Percentiles rank a stretch among this genome's conserved stretches.
phyloP scores from a whole-genome alignment of 2,797 vertebrate genomes.

The Enteromius afrohamiltoni region DNA sequence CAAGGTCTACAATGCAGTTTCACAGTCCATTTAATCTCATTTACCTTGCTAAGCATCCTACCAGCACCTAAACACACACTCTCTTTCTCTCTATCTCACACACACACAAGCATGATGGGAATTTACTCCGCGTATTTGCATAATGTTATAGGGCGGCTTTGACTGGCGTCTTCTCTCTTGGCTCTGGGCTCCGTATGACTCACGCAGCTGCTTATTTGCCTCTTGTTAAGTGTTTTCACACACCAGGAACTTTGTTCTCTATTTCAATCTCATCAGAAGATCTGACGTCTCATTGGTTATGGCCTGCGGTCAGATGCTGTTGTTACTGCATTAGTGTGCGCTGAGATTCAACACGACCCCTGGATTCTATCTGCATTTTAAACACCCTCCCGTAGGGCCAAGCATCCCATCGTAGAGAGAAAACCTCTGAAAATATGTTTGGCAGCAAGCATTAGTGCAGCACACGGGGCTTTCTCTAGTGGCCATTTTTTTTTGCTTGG shows the following conservation, averaged over 20 bases:
- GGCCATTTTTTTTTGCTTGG: neutral
- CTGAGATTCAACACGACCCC: constrained; percentile 20
- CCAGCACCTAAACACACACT: constrained; percentile 22
- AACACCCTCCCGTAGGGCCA: neutral
- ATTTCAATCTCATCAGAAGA: constrained; percentile 46
- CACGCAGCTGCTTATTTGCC: constrained; percentile 43
- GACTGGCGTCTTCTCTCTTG: constrained; percentile 1
- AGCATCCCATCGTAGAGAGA: neutral
- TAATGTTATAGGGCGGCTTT: constrained; percentile 15
- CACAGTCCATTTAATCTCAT: constrained; percentile 48
- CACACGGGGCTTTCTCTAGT: neutral
- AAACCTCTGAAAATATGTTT: neutral
- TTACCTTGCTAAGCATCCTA: constrained; percentile 40
- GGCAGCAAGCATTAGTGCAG: neutral
- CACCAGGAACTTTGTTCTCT: constrained; percentile 38
- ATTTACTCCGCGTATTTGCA: constrained; percentile 18
- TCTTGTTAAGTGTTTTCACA: constrained; percentile 51
- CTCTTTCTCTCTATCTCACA: neutral
- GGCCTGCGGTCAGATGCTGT: constrained; percentile 36
- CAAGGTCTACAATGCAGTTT: constrained; percentile 35
- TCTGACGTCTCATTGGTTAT: constrained; percentile 45
- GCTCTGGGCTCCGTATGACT: constrained; percentile 34
- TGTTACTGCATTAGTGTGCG: constrained; percentile 27
- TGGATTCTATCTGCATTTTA: constrained; percentile 31
- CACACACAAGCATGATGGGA: neutral